These are phyloP conservation scores for Lutjanus erythropterus DNA, from an alignment of 2,113 vertebrate species.

Conservation along the genomic window DNA sequence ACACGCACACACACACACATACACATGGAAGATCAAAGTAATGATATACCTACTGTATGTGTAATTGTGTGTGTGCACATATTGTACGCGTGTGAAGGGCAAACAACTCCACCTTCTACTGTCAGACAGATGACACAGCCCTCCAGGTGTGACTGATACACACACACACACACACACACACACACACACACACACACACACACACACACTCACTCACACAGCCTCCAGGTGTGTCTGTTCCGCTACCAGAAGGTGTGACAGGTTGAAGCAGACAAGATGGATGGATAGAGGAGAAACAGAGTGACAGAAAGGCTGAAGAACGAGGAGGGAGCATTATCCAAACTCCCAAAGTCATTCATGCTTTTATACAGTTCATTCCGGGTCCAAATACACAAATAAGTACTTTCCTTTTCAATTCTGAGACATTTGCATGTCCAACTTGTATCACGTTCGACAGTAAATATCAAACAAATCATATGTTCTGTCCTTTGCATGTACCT, in stretches of 20 bases:
- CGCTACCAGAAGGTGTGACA: slow-evolving; percentile 66
- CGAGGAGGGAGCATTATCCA: not conserved
- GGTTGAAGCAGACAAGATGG: slow-evolving; percentile 65
- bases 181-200: slow-evolving; percentile 31
- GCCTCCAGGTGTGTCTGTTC: slow-evolving; percentile 36
- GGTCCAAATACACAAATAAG: not conserved
- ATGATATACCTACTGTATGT: slow-evolving; percentile 4
- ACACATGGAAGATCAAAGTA: not conserved
- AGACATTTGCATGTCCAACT: not conserved
- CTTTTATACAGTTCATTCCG: not conserved
- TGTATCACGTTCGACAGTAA: not conserved
- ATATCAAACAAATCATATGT: not conserved
- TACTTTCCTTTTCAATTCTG: not conserved
- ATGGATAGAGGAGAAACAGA: slow-evolving; percentile 45
- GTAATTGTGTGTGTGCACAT: slow-evolving; percentile 7
- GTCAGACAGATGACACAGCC: slow-evolving; percentile 51
- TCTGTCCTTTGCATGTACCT: slow-evolving; percentile 83
- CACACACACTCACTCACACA: slow-evolving; percentile 25
- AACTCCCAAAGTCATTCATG: slow-evolving; percentile 24
- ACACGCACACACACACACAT: slow-evolving; percentile 10
- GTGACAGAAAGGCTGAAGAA: slow-evolving; percentile 28
- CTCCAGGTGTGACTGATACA: slow-evolving; percentile 53
- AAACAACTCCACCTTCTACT: slow-evolving; percentile 60
- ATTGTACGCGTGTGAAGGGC: slow-evolving; percentile 68
- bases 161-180: slow-evolving; percentile 13